Conservation (phyloP, 2,113 vertebrate species). For the Lophochroa leadbeateri region DNA sequence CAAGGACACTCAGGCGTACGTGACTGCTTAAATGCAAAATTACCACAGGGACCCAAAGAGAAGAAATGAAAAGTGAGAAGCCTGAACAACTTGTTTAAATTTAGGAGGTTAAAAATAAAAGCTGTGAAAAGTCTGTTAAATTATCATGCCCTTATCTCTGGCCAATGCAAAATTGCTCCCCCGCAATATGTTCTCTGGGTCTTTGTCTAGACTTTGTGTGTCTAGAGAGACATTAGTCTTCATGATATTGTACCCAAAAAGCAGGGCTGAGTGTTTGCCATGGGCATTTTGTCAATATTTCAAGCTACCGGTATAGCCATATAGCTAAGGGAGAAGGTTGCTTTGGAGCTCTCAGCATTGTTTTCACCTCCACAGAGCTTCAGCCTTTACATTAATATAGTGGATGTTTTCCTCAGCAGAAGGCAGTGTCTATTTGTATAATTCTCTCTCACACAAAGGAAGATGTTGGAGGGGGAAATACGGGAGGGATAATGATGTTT, state of each 20-base stretch:
- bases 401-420: not conserved
- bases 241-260: fast-evolving
- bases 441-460: not conserved
- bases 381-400: not conserved
- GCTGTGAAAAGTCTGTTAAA: not conserved
- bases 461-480: not conserved
- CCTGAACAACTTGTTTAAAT: not conserved
- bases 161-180: not conserved
- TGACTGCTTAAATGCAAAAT: not conserved
- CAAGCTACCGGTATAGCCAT: not conserved
- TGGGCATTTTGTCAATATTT: not conserved
- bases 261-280: not conserved
- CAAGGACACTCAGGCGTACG: fast-evolving
- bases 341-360: not conserved
- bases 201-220: not conserved
- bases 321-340: not conserved
- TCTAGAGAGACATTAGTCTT: not conserved
- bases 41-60: not conserved
- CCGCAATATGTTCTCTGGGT: not conserved
- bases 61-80: not conserved
- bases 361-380: not conserved
- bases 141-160: not conserved
- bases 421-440: not conserved
- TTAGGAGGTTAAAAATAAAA: not conserved
- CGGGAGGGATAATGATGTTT: fast-evolving